Percentiles rank a stretch among this genome's conserved stretches.
Evolutionary conservation across 1,140 invertebrate species (phyloP).

Genomic region (Drosophila athabasca): DNA sequence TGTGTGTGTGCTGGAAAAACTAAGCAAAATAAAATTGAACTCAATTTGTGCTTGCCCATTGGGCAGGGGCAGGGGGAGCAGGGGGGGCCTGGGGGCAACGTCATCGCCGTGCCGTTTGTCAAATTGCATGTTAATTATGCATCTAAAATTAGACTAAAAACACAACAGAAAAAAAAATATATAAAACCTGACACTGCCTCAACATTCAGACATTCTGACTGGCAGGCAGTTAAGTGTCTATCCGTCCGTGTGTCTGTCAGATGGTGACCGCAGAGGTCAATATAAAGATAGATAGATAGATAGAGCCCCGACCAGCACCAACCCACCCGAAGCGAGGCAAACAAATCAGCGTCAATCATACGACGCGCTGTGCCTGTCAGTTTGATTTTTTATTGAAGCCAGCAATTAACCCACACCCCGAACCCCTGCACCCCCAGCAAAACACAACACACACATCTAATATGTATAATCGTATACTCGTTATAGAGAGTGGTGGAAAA

Average conservation of each 20-base stretch:
- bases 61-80: neutral
- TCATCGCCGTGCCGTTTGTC: constrained; percentile 48
- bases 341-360: constrained; percentile 77
- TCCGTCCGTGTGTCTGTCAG: too few species aligned
- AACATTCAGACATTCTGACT: constrained; percentile 6
- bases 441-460: constrained; percentile 1
- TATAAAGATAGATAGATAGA: neutral
- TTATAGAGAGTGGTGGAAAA: too few species aligned
- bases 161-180: constrained; percentile 9
- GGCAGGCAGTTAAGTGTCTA: constrained; percentile 20
- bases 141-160: constrained; percentile 53
- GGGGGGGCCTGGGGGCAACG: constrained; percentile 6
- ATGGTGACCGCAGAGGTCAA: constrained; percentile 35
- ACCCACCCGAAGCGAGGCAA: constrained; percentile 32
- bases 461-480: neutral
- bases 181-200: constrained; percentile 15
- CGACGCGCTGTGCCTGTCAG: constrained; percentile 61
- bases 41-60: constrained; percentile 41
- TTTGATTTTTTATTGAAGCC: constrained; percentile 41
- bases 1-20: too few species aligned
- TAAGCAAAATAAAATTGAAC: constrained; percentile 24
- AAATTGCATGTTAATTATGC: constrained; percentile 75
- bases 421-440: neutral
- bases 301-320: constrained; percentile 4
- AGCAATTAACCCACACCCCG: constrained; percentile 41